Evolutionary conservation across 2,113 vertebrate genomes (phyloP).

Genomic region (Psammodynastes pulverulentus): DNA sequence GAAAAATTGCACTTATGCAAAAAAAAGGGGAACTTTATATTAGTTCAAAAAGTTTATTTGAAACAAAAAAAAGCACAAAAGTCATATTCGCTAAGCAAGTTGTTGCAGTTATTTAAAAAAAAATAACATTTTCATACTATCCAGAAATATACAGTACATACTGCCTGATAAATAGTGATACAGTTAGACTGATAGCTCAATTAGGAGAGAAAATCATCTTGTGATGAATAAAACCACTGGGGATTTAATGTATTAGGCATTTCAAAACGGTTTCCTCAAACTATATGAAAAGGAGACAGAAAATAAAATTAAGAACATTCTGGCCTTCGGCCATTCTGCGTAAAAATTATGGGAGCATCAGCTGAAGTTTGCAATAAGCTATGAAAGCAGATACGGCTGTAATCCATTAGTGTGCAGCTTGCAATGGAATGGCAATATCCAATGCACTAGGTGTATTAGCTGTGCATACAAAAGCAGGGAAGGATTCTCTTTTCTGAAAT

Average conservation of each 20-base stretch:
- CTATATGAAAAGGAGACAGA: conserved; percentile 17
- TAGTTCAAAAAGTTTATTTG: background rate
- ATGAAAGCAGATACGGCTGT: conserved; percentile 26
- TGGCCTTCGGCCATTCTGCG: background rate
- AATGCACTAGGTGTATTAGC: conserved; percentile 1
- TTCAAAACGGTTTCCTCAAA: background rate
- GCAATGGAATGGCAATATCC: conserved; percentile 24
- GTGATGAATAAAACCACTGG: conserved; percentile 21
- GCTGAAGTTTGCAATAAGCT: conserved; percentile 10
- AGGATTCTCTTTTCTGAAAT: conserved; percentile 39
- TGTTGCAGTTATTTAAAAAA: background rate
- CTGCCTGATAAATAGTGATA: background rate
- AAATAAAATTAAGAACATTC: background rate
- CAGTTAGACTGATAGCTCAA: background rate
- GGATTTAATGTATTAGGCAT: background rate
- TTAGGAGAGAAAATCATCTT: background rate
- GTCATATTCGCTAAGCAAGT: background rate
- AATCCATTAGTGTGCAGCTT: conserved; percentile 33
- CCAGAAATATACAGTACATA: background rate
- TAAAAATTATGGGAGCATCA: conserved; percentile 20
- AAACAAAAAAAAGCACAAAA: background rate
- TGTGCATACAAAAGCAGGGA: conserved; percentile 38
- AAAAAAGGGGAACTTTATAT: background rate
- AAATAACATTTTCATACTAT: background rate
- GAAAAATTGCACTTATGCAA: background rate